A percentile compares a stretch with the other conserved stretches of the same genome.
phyloP scores from a whole-genome alignment of 1,140 invertebrate genomes.

The Sinella curviseta region DNA sequence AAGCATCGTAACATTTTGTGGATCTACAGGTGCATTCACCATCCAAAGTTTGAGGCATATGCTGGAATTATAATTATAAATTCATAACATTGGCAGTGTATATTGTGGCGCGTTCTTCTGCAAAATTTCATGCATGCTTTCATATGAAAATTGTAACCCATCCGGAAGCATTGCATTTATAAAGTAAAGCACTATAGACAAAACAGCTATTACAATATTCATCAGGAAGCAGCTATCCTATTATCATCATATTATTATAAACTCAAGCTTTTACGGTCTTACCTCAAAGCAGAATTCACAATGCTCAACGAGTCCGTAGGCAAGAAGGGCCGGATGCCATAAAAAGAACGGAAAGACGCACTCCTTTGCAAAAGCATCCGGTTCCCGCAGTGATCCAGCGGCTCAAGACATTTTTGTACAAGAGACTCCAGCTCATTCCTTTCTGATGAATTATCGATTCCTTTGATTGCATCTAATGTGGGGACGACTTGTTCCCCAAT shows the following conservation, averaged over 20 bases:
- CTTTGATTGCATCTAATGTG: constrained; percentile 20
- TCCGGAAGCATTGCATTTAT: too few relatives aligned
- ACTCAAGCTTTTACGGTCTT: background rate
- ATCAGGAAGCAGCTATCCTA: background rate
- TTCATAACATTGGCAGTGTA: background rate
- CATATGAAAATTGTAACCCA: too few relatives aligned
- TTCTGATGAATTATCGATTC: constrained; percentile 2
- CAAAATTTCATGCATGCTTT: too few relatives aligned
- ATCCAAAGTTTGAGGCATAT: constrained; percentile 5
- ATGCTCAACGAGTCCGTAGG: background rate
- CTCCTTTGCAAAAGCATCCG: constrained; percentile 20
- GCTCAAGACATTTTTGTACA: constrained; percentile 22
- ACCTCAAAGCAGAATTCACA: background rate
- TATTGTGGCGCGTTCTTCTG: too few relatives aligned
- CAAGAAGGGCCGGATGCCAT: constrained; percentile 11
- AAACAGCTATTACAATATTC: background rate
- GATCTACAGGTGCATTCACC: constrained; percentile 6
- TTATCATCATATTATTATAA: background rate
- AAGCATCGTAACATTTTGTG: background rate
- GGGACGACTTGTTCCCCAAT: constrained; percentile 32
- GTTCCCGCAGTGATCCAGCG: constrained; percentile 31
- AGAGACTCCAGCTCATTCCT: background rate
- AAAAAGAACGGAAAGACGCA: constrained; percentile 24
- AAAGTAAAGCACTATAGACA: too few relatives aligned
- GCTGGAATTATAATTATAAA: background rate